Evolutionary conservation across 1,140 invertebrate genomes (phyloP).

Genomic region (Pogonus chalceus): DNA sequence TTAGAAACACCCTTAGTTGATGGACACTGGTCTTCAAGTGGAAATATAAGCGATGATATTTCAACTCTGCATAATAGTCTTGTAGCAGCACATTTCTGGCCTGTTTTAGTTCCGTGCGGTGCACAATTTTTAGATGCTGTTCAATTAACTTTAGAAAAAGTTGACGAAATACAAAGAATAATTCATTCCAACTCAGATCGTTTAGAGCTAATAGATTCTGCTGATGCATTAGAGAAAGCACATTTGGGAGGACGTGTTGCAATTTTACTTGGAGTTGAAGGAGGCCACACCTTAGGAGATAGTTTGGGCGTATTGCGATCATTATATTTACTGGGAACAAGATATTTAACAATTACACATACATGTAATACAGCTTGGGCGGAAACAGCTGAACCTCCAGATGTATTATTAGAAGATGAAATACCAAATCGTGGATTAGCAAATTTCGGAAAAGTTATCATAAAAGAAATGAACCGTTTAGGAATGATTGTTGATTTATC

Average conservation of each 20-base stretch:
- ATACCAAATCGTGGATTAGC: neutral
- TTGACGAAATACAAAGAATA: conserved; percentile 42
- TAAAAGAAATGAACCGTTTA: conserved; percentile 56
- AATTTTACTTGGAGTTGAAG: conserved; percentile 55
- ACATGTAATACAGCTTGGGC: conserved; percentile 65
- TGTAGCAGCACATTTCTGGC: conserved; percentile 49
- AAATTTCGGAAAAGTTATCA: conserved; percentile 44
- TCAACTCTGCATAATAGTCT: conserved; percentile 19
- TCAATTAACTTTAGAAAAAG: conserved; percentile 52
- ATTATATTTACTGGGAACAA: conserved; percentile 58
- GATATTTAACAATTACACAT: conserved; percentile 64
- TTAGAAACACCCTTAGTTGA: conserved; percentile 46
- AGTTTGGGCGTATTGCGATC: conserved; percentile 59
- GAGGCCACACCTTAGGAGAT: conserved; percentile 62
- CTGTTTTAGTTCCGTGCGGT: conserved; percentile 48
- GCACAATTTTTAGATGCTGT: conserved; percentile 54
- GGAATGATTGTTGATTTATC: conserved; percentile 74
- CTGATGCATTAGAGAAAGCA: conserved; percentile 47
- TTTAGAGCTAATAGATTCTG: conserved; percentile 32
- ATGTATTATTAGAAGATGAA: neutral
- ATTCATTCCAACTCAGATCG: conserved; percentile 15
- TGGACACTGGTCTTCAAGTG: conserved; percentile 29
- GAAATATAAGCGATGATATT: conserved; percentile 13
- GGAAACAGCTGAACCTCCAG: conserved; percentile 19
- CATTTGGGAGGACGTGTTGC: conserved; percentile 52